A percentile compares a stretch with the other conserved stretches of the same genome.
phyloP scores from a whole-genome alignment of 2,797 vertebrate species.

The Lindbergichthys nudifrons region DNA sequence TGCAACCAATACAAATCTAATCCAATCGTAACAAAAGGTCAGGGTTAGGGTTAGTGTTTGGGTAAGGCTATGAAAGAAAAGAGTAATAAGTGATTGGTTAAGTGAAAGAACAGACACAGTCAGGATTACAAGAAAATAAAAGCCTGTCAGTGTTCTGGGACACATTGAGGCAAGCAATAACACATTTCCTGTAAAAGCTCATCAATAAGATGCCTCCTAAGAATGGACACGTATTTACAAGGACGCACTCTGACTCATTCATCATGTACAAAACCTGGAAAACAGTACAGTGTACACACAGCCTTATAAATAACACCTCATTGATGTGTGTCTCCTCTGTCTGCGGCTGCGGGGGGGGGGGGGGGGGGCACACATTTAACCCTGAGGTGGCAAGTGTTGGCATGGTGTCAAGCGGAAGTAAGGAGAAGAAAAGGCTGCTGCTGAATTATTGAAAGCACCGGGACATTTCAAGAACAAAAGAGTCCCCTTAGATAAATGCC shows the following conservation, averaged over 20 bases:
- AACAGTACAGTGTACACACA: not conserved
- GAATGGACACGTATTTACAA: not conserved
- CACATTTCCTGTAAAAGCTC: not conserved
- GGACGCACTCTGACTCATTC: not conserved
- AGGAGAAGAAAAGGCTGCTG: conserved; percentile 54
- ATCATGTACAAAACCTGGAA: not conserved
- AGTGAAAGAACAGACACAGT: too few relatives aligned
- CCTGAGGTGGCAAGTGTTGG: conserved; percentile 47
- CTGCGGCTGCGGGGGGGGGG: not conserved
- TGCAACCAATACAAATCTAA: too few relatives aligned
- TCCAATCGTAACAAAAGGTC: too few relatives aligned
- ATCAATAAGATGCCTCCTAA: not conserved
- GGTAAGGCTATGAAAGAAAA: too few relatives aligned
- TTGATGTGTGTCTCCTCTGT: conserved; percentile 4
- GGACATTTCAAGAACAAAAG: conserved; percentile 70
- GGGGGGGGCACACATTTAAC: conserved; percentile 58
- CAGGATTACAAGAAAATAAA: too few relatives aligned
- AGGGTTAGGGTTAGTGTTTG: too few relatives aligned
- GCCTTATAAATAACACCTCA: conserved; percentile 11
- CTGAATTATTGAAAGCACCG: conserved; percentile 77
- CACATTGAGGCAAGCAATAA: conserved; percentile 8
- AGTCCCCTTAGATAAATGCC: conserved; percentile 73
- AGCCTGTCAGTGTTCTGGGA: not conserved
- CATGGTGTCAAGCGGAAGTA: conserved; percentile 50
- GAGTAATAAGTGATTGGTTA: too few relatives aligned